A percentile compares a stretch with the other conserved stretches of the same genome.
Conservation (phyloP, 2,113 vertebrate genomes). For the Zingel zingel region DNA sequence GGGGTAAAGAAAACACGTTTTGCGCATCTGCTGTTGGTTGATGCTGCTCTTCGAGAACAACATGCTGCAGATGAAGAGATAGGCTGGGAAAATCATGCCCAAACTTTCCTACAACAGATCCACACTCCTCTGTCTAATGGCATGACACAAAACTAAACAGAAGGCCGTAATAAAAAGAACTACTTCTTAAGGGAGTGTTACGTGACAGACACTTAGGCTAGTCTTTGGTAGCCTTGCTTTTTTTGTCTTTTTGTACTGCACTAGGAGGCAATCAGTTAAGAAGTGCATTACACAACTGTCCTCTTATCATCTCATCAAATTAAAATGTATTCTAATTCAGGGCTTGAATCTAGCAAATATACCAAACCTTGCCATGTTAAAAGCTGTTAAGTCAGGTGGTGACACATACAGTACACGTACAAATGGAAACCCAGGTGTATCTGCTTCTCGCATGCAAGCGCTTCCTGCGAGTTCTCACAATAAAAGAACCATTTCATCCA, state of each 20-base stretch:
- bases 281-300: neutral
- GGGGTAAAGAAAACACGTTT: too few species aligned
- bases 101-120: neutral
- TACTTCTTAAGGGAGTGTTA: too few species aligned
- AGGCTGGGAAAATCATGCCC: neutral
- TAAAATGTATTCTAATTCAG: neutral
- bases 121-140: neutral
- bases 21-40: neutral
- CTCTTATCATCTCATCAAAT: too few species aligned
- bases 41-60: neutral
- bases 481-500: slow-evolving; percentile 54
- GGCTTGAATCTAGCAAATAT: neutral
- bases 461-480: slow-evolving; percentile 49
- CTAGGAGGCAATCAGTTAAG: neutral
- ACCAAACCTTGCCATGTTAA: neutral
- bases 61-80: neutral
- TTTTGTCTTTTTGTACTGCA: neutral
- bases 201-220: too few species aligned
- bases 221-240: neutral
- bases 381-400: neutral
- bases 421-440: slow-evolving; percentile 47
- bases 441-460: slow-evolving; percentile 17
- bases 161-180: too few species aligned
- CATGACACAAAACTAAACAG: neutral
- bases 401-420: neutral